These are phyloP conservation scores for Danaus melanippus DNA, from an alignment of 1,140 invertebrate species.

Conservation along the genomic window DNA sequence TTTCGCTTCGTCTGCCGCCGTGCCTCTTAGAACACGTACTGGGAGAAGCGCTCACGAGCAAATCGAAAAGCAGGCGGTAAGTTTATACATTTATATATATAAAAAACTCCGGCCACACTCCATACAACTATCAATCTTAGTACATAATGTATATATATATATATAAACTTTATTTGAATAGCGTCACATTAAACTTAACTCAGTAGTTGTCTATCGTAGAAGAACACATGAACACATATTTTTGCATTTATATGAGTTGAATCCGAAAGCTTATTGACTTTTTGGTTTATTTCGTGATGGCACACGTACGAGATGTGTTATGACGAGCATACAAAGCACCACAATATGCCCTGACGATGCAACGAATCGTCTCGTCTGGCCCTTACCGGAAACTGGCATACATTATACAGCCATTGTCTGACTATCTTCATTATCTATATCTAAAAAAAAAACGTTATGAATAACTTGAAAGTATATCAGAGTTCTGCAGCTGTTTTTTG, in stretches of 20 bases:
- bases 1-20: slow-evolving; percentile 40
- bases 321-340: slow-evolving; percentile 45
- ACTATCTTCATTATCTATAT: slow-evolving; percentile 47
- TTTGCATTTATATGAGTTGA: background rate
- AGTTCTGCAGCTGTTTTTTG: slow-evolving; percentile 8
- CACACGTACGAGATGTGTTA: slow-evolving; percentile 14
- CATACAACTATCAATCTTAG: too few relatives aligned
- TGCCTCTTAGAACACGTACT: slow-evolving; percentile 35
- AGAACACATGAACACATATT: background rate
- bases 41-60: slow-evolving; percentile 31
- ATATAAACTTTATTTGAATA: too few relatives aligned
- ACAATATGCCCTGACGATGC: slow-evolving; percentile 34
- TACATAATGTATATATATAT: too few relatives aligned
- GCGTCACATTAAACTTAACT: too few relatives aligned
- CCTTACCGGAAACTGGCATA: slow-evolving; percentile 49
- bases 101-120: too few relatives aligned
- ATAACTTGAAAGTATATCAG: slow-evolving; percentile 4
- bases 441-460: slow-evolving; percentile 21
- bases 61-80: slow-evolving; percentile 51
- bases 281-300: slow-evolving; percentile 4
- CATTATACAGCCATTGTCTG: slow-evolving; percentile 50
- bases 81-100: slow-evolving; percentile 14
- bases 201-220: background rate
- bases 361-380: slow-evolving; percentile 49
- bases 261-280: background rate